phyloP scores from a whole-genome alignment of 1,140 invertebrate genomes.

The Galendromus occidentalis region DNA sequence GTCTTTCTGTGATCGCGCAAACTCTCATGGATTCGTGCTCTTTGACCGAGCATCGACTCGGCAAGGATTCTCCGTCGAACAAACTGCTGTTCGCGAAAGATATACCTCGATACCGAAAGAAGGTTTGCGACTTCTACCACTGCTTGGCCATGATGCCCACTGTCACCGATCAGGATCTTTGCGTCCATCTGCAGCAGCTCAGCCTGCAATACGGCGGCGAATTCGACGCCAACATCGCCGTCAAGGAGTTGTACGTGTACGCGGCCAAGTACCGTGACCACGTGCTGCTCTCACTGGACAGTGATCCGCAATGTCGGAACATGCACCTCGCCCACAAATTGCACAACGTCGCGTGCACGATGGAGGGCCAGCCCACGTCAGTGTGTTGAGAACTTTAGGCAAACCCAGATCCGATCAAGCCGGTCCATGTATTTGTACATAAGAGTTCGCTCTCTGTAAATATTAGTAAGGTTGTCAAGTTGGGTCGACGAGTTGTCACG shows the following conservation, averaged over 20 bases:
- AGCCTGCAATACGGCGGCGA: constrained; percentile 58
- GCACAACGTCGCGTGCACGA: constrained; percentile 67
- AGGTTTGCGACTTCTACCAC: constrained; percentile 65
- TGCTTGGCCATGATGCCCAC: constrained; percentile 61
- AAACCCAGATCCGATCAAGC: too few relatives aligned
- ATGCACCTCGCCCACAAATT: constrained; percentile 67
- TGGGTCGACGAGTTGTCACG: too few relatives aligned
- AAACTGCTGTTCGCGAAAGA: constrained; percentile 86
- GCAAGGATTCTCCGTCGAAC: constrained; percentile 82
- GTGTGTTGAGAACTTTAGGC: constrained; percentile 18
- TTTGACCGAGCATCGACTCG: constrained; percentile 61
- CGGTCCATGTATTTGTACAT: too few relatives aligned
- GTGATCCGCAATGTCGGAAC: constrained; percentile 56
- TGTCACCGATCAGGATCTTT: constrained; percentile 78
- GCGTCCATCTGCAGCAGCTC: constrained; percentile 69
- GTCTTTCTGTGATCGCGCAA: constrained; percentile 80
- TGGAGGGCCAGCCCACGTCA: constrained; percentile 34
- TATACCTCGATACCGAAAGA: constrained; percentile 60
- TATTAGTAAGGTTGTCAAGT: too few relatives aligned
- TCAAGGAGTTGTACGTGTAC: constrained; percentile 83
- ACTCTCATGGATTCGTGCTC: constrained; percentile 90
- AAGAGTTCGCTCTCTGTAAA: too few relatives aligned
- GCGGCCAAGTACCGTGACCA: constrained; percentile 78
- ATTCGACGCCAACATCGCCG: constrained; percentile 67
- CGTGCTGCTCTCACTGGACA: constrained; percentile 52